A percentile compares a stretch with the other conserved stretches of the same genome.
These are phyloP conservation scores for Aspidapion aeneum DNA, from an alignment of 2,888 invertebrate genomes.

Conservation along the genomic window DNA sequence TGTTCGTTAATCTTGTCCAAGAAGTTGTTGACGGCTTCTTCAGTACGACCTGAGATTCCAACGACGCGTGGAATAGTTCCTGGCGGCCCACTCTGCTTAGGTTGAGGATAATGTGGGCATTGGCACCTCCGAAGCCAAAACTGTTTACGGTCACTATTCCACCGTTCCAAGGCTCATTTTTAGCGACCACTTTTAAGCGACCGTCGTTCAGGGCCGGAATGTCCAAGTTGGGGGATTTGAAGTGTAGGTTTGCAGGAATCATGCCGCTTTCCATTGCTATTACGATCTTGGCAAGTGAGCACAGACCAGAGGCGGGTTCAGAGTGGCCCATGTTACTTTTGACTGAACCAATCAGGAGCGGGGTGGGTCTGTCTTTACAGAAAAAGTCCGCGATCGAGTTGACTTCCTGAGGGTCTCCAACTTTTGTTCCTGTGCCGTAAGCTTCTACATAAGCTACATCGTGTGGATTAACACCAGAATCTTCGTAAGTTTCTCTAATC, in stretches of 20 bases:
- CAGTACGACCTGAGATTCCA: constrained; percentile 81
- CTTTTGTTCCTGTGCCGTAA: constrained; percentile 97
- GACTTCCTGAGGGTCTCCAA: constrained; percentile 97
- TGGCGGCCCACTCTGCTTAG: constrained; percentile 56
- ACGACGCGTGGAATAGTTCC: constrained; percentile 63
- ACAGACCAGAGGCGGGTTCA: constrained; percentile 89
- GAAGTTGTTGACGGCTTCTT: constrained; percentile 67
- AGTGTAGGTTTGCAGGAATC: constrained; percentile 90
- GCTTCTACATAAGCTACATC: constrained; percentile 93
- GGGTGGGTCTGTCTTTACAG: constrained; percentile 74
- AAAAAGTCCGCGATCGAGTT: constrained; percentile 92
- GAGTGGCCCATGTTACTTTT: constrained; percentile 99
- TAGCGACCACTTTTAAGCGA: constrained; percentile 82
- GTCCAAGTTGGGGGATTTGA: constrained; percentile 78
- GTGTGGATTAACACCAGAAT: constrained; percentile 75
- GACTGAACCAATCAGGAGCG: constrained; percentile 90
- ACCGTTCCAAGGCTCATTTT: constrained; percentile 81
- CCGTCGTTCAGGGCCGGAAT: constrained; percentile 91
- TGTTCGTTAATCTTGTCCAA: constrained; percentile 60
- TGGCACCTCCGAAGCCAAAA: constrained; percentile 97
- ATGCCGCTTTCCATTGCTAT: constrained; percentile 91
- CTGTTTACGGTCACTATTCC: constrained; percentile 94
- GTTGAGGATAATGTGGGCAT: constrained; percentile 83
- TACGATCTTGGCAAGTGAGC: constrained; percentile 86
- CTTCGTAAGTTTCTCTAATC: constrained; percentile 83